These are phyloP conservation scores for Prolemur simus DNA, from an alignment of 2,113 vertebrate genomes.

Conservation along the genomic window DNA sequence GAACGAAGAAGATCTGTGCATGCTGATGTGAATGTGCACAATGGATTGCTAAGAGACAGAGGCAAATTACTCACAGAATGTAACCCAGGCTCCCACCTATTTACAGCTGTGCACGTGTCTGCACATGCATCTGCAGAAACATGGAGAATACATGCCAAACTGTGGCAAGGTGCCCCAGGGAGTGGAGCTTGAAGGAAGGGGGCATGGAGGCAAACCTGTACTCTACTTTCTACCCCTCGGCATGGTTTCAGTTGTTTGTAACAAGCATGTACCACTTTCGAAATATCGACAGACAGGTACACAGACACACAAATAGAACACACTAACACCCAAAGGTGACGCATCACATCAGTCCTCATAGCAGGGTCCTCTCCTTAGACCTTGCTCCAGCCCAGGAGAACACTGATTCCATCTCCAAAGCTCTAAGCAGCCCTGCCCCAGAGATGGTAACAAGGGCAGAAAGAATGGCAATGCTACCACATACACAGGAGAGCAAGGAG, in stretches of 20 bases:
- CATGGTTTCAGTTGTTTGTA: fast-evolving
- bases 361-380: neutral
- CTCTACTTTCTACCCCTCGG: neutral
- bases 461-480: neutral
- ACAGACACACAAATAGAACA: neutral
- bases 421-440: too few relatives aligned
- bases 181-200: neutral
- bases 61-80: fast-evolving
- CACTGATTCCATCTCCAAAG: neutral
- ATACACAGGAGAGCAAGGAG: too few relatives aligned
- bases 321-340: neutral
- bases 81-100: fast-evolving
- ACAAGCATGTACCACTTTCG: fast-evolving
- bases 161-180: fast-evolving
- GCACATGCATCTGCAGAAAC: neutral
- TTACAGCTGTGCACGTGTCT: fast-evolving
- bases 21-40: fast-evolving
- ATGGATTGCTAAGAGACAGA: fast-evolving
- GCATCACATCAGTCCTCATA: neutral
- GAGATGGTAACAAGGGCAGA: neutral
- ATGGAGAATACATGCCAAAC: neutral
- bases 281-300: neutral
- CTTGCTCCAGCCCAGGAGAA: too few relatives aligned
- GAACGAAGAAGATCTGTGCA: fast-evolving
- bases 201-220: fast-evolving